Conservation (phyloP, 2,888 invertebrate species). For the Sesia bembeciformis region DNA sequence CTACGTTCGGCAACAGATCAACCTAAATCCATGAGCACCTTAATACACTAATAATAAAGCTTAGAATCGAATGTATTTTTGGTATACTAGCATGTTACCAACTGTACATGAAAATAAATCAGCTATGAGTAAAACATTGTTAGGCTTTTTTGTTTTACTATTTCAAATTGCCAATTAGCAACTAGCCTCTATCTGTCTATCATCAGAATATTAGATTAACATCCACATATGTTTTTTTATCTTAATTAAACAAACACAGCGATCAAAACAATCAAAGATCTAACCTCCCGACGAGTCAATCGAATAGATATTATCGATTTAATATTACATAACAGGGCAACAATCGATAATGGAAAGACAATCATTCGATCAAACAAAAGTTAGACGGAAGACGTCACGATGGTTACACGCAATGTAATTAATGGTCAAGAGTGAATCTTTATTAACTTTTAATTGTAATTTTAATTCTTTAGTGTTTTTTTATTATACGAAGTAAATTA, state of each 20-base stretch:
- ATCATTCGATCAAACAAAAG: constrained; percentile 42
- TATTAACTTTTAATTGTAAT: background rate
- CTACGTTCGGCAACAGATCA: too few species aligned
- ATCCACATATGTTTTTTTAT: constrained; percentile 22
- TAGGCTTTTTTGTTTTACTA: background rate
- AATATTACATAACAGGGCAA: constrained; percentile 54
- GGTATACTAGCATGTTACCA: too few species aligned
- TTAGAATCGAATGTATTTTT: too few species aligned
- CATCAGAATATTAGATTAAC: background rate
- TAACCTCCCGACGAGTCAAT: constrained; percentile 36
- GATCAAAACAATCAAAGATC: background rate
- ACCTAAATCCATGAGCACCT: too few species aligned
- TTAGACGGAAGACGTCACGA: constrained; percentile 21
- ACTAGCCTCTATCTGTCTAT: background rate
- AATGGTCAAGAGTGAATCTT: background rate
- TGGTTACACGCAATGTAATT: constrained; percentile 1
- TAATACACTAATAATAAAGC: too few species aligned
- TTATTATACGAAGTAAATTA: too few species aligned
- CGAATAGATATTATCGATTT: constrained; percentile 52
- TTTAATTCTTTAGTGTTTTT: too few species aligned
- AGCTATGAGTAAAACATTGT: background rate
- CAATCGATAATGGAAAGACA: constrained; percentile 45
- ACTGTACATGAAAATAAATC: too few species aligned
- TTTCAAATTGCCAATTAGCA: background rate
- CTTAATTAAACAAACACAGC: constrained; percentile 33